Percentiles rank a stretch among this genome's conserved stretches.
phyloP scores from a whole-genome alignment of 2,888 invertebrate species.

The Thymelicus lineola region DNA sequence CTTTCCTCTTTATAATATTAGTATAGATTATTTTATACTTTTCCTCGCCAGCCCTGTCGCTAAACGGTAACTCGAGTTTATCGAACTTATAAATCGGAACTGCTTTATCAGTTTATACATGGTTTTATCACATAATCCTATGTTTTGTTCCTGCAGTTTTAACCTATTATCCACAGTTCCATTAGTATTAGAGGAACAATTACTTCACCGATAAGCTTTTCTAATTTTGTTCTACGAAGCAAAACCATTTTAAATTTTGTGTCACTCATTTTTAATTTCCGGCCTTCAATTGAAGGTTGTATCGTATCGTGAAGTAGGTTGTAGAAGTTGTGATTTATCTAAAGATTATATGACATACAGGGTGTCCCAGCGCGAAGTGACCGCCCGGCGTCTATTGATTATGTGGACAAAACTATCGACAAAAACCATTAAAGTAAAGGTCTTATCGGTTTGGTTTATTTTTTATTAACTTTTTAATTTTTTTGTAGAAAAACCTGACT shows the following conservation, averaged over 20 bases:
- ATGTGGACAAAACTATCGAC: too few relatives aligned
- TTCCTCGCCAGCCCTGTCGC: constrained; percentile 2
- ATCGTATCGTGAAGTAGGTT: background rate
- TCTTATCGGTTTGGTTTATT: too few relatives aligned
- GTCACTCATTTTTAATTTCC: background rate
- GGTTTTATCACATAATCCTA: constrained; percentile 25
- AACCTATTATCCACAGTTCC: constrained; percentile 1
- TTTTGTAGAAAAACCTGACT: too few relatives aligned
- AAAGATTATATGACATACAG: constrained; percentile 8
- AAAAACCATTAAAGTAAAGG: too few relatives aligned
- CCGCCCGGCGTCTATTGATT: too few relatives aligned
- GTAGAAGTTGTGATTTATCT: constrained; percentile 31
- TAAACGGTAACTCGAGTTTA: constrained; percentile 19
- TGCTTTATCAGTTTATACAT: constrained; percentile 16
- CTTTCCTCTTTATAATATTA: too few relatives aligned
- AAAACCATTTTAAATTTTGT: background rate
- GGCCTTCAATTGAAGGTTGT: constrained; percentile 5
- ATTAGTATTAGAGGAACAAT: background rate
- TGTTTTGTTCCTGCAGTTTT: constrained; percentile 24
- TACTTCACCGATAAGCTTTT: constrained; percentile 22
- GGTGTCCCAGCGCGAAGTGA: too few relatives aligned
- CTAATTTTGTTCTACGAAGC: background rate
- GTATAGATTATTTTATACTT: background rate
- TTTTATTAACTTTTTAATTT: too few relatives aligned
- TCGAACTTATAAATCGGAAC: constrained; percentile 29